A percentile compares a stretch with the other conserved stretches of the same genome.
Conservation (phyloP, 2,888 invertebrate species). For the Sialis fuliginosa region DNA sequence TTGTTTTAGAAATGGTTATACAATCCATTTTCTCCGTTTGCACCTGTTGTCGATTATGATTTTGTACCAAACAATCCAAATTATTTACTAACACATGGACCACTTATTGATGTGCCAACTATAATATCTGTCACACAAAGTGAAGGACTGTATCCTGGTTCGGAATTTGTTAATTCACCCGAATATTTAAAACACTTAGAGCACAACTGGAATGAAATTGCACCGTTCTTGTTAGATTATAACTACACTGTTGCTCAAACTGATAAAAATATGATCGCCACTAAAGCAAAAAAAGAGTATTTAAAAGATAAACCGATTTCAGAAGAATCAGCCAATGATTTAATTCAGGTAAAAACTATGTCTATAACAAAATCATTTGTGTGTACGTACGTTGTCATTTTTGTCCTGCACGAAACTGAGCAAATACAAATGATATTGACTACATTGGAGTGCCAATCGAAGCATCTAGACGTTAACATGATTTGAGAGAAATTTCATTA, state of each 20-base stretch:
- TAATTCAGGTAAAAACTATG: conserved; percentile 12
- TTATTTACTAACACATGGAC: conserved; percentile 36
- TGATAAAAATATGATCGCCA: conserved; percentile 27
- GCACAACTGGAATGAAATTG: conserved; percentile 37
- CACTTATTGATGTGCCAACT: conserved; percentile 47
- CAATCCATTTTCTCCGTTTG: conserved; percentile 35
- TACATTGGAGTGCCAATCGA: no score
- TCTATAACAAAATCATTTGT: no score
- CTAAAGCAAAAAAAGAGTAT: conserved; percentile 35
- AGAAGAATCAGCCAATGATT: conserved; percentile 9
- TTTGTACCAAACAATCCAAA: conserved; percentile 49
- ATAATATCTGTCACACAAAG: conserved; percentile 46
- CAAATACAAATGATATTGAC: no score
- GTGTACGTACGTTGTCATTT: no score
- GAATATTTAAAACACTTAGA: conserved; percentile 25
- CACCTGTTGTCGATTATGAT: conserved; percentile 28
- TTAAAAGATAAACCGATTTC: conserved; percentile 32
- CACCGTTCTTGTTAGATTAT: conserved; percentile 41
- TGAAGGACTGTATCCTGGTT: conserved; percentile 36
- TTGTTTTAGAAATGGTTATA: conserved; percentile 34
- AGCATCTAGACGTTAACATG: no score
- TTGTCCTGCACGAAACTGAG: no score
- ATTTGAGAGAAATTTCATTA: no score
- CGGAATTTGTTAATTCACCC: background rate
- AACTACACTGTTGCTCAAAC: conserved; percentile 34